These are phyloP conservation scores for Temnothorax nylanderi DNA, from an alignment of 1,140 invertebrate species.

Conservation along the genomic window DNA sequence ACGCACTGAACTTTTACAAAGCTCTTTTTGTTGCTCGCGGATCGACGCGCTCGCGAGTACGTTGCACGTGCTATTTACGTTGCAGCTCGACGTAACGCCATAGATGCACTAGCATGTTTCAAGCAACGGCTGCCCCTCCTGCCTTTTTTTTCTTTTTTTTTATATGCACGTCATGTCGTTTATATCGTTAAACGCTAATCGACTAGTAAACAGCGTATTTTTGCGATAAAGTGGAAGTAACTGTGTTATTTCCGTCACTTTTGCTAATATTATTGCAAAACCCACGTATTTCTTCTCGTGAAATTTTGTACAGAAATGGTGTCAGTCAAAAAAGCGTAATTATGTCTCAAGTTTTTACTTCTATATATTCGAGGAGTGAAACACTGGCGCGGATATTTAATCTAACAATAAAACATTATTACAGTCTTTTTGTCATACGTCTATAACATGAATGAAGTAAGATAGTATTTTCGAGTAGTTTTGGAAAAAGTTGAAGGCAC, in stretches of 20 bases:
- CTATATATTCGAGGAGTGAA: not conserved
- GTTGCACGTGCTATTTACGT: slow-evolving; percentile 65
- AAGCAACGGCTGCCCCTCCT: slow-evolving; percentile 11
- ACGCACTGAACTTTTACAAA: slow-evolving; percentile 50
- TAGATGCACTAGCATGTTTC: slow-evolving; percentile 26
- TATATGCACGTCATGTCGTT: slow-evolving; percentile 32
- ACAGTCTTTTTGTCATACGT: not conserved
- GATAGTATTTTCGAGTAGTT: not conserved
- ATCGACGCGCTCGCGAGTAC: slow-evolving; percentile 60
- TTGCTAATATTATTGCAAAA: not conserved
- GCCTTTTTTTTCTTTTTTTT: not conserved
- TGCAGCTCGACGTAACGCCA: slow-evolving; percentile 25
- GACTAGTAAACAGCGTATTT: slow-evolving; percentile 42
- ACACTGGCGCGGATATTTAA: not conserved
- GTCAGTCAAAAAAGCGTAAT: not conserved
- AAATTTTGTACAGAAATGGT: not conserved
- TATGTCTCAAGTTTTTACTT: not conserved
- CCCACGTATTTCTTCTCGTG: not conserved
- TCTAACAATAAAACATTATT: not conserved
- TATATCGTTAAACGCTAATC: slow-evolving; percentile 42
- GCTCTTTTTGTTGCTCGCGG: slow-evolving; percentile 43
- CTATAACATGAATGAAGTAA: not conserved
- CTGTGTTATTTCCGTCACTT: not conserved
- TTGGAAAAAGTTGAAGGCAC: not conserved
- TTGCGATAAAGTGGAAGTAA: slow-evolving; percentile 26